These are phyloP conservation scores for Theristicus caerulescens DNA, from an alignment of 2,113 vertebrate species.

Conservation along the genomic window DNA sequence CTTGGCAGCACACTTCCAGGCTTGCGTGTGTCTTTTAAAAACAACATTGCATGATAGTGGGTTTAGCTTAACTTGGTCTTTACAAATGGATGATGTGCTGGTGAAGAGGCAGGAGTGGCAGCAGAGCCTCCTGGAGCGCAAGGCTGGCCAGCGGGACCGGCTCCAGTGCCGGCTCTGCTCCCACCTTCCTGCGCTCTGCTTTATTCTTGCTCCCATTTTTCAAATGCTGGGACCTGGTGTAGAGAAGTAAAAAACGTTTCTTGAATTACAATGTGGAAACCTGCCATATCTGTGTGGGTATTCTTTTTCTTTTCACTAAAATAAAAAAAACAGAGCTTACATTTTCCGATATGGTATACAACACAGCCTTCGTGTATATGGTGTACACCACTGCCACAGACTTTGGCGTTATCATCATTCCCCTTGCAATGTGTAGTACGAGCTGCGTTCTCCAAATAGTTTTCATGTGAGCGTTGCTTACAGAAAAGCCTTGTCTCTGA, in stretches of 20 bases:
- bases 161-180: neutral
- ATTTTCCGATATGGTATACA: too few relatives aligned
- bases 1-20: neutral
- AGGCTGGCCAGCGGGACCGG: neutral
- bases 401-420: rapidly evolving
- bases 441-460: neutral
- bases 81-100: neutral
- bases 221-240: neutral
- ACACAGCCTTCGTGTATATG: rapidly evolving
- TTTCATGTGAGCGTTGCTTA: neutral
- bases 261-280: neutral
- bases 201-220: neutral
- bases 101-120: neutral
- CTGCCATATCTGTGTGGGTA: neutral
- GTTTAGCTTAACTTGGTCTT: neutral
- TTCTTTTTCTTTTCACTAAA: neutral
- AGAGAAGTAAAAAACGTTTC: neutral
- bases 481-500: neutral
- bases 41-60: neutral
- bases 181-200: neutral
- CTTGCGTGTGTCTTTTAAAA: neutral
- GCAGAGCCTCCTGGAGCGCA: neutral
- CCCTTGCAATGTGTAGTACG: neutral
- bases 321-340: too few relatives aligned
- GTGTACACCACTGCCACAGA: rapidly evolving